A percentile compares a stretch with the other conserved stretches of the same genome.
Evolutionary conservation across 2,797 vertebrate genomes (phyloP).

Genomic region (Cyclura pinguis): DNA sequence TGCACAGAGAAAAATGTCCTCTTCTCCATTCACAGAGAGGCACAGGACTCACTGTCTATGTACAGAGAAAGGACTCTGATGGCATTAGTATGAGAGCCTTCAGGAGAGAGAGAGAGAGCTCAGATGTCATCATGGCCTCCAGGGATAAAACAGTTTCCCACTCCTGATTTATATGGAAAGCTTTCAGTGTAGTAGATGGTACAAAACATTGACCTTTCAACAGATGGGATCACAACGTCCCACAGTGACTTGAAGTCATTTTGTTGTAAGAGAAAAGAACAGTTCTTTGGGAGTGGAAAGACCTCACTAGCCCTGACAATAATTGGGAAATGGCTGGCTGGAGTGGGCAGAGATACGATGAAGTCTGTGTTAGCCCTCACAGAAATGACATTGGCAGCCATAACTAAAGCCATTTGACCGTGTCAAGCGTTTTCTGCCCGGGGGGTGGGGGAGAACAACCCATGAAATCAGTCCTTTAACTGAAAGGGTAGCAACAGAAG

Average conservation of each 20-base stretch:
- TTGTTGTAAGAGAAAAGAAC: slow-evolving; percentile 24
- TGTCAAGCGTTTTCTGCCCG: slow-evolving; percentile 10
- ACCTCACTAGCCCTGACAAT: slow-evolving; percentile 24
- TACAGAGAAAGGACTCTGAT: too few species aligned
- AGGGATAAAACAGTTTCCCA: too few species aligned
- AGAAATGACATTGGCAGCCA: slow-evolving; percentile 38
- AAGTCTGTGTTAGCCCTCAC: not conserved
- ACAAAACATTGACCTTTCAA: not conserved
- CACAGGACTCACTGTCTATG: too few species aligned
- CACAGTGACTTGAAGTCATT: not conserved
- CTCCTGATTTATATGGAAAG: not conserved
- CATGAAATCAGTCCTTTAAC: not conserved
- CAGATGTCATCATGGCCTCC: too few species aligned
- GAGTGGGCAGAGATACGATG: slow-evolving; percentile 8
- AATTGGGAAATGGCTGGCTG: slow-evolving; percentile 6
- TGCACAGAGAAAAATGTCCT: too few species aligned
- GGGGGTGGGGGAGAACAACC: not conserved
- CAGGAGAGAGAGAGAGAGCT: too few species aligned
- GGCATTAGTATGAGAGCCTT: too few species aligned
- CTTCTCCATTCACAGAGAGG: too few species aligned
- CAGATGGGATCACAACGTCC: not conserved
- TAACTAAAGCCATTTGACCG: slow-evolving; percentile 44
- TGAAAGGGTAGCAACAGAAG: slow-evolving; percentile 17
- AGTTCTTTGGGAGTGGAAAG: not conserved
- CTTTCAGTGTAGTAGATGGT: not conserved